Percentiles rank a stretch among this genome's conserved stretches.
Conservation (phyloP, 2,888 invertebrate genomes). For the Liposcelis brunnea region DNA sequence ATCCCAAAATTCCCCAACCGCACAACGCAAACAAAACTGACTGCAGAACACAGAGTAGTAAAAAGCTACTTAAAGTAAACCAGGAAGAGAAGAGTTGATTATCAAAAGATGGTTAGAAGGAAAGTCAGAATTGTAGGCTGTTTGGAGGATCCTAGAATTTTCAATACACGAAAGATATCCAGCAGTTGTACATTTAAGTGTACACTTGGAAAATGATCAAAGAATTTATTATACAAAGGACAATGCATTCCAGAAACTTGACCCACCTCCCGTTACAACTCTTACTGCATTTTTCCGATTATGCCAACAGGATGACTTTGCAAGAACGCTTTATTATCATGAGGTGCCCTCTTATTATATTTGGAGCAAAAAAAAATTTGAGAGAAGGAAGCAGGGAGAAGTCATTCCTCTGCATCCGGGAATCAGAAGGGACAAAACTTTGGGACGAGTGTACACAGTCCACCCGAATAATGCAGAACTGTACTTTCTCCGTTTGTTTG, state of each 20-base stretch:
- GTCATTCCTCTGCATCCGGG: too few relatives aligned
- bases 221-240: constrained; percentile 10
- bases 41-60: too few relatives aligned
- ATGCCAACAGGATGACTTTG: constrained; percentile 10
- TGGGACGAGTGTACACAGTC: too few relatives aligned
- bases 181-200: constrained; percentile 11
- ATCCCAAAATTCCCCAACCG: too few relatives aligned
- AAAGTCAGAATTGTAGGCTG: too few relatives aligned
- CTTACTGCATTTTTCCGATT: constrained; percentile 12
- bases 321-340: constrained; percentile 10
- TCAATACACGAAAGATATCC: constrained; percentile 11
- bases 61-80: too few relatives aligned
- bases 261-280: constrained; percentile 11
- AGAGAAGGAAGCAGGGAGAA: constrained; percentile 9
- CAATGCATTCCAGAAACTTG: not conserved
- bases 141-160: constrained; percentile 12
- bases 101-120: too few relatives aligned
- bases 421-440: too few relatives aligned
- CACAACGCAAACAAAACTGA: too few relatives aligned
- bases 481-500: too few relatives aligned
- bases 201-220: constrained; percentile 13
- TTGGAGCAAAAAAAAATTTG: constrained; percentile 10
- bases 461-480: too few relatives aligned
- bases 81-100: too few relatives aligned
- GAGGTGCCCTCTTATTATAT: constrained; percentile 13